Conservation (phyloP, 30 jellyfish, hydroid and myxozoan genomes). For the Hydractinia echinata region DNA sequence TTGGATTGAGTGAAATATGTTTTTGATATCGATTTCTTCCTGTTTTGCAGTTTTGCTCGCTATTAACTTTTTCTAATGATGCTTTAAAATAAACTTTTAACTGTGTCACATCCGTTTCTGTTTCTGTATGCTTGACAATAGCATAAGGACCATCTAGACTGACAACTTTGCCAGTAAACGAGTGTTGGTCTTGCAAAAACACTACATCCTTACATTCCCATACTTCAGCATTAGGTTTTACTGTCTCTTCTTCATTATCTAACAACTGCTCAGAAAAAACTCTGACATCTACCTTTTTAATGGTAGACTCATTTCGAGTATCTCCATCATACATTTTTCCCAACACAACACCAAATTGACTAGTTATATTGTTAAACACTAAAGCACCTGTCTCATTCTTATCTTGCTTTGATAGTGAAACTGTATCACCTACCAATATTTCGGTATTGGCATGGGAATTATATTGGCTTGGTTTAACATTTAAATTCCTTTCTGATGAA, state of each 20-base stretch:
- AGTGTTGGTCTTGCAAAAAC: conserved; percentile 25
- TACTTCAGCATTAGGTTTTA: neutral
- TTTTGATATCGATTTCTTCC: conserved; percentile 26
- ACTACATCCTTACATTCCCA: conserved; percentile 35
- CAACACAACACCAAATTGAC: conserved; percentile 33
- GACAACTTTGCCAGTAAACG: conserved; percentile 31
- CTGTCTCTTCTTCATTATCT: neutral
- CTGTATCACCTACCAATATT: conserved; percentile 65
- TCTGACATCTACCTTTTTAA: conserved; percentile 1
- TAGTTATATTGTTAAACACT: conserved; percentile 43
- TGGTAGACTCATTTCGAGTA: neutral
- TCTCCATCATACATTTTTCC: neutral
- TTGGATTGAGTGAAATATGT: conserved; percentile 13
- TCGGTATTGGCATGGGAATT: conserved; percentile 15
- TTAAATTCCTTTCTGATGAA: conserved; percentile 29
- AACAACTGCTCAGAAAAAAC: neutral
- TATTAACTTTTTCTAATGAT: conserved; percentile 46
- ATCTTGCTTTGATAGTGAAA: conserved; percentile 52
- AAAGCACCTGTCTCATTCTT: conserved; percentile 67
- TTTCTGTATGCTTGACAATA: conserved; percentile 21
- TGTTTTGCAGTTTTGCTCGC: neutral
- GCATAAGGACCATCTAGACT: conserved; percentile 50
- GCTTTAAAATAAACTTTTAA: conserved; percentile 57
- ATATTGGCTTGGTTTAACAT: conserved; percentile 12
- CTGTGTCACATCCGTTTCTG: neutral